Conservation (phyloP, 2,888 invertebrate genomes). For the Drosophila melanocephala region DNA sequence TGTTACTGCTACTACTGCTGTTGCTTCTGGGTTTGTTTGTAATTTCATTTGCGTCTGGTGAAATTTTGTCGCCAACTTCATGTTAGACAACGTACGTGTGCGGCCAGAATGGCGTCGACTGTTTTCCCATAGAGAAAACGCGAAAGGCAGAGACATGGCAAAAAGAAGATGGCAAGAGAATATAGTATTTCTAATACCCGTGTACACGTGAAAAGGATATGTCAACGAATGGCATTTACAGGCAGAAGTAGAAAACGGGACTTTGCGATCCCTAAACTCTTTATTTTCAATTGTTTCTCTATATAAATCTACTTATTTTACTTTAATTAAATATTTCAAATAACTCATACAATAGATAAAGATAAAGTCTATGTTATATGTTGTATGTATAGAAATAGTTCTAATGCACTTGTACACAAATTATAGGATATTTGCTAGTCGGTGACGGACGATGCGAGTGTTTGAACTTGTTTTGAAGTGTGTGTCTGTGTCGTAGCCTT, state of each 20-base stretch:
- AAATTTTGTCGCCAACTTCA: constrained; percentile 62
- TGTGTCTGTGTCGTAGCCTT: constrained; percentile 59
- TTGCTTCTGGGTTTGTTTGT: constrained; percentile 49
- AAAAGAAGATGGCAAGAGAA: neutral
- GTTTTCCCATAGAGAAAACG: constrained; percentile 5
- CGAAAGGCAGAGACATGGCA: constrained; percentile 1
- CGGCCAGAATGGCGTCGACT: constrained; percentile 48
- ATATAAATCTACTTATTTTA: neutral
- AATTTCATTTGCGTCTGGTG: constrained; percentile 78
- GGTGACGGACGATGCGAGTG: neutral
- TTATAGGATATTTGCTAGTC: neutral
- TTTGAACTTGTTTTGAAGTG: constrained; percentile 37
- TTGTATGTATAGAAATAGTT: neutral
- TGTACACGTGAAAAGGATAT: constrained; percentile 5
- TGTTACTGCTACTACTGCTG: constrained; percentile 7
- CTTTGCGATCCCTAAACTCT: neutral
- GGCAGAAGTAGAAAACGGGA: neutral
- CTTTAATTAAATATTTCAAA: neutral
- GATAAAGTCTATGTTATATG: neutral
- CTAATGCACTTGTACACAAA: neutral
- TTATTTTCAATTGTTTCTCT: neutral
- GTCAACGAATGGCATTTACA: neutral
- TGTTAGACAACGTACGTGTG: constrained; percentile 63
- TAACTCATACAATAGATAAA: no score
- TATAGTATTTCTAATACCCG: neutral